phyloP scores from a whole-genome alignment of 2,797 vertebrate species.

The Halcyon smyrnensis region DNA sequence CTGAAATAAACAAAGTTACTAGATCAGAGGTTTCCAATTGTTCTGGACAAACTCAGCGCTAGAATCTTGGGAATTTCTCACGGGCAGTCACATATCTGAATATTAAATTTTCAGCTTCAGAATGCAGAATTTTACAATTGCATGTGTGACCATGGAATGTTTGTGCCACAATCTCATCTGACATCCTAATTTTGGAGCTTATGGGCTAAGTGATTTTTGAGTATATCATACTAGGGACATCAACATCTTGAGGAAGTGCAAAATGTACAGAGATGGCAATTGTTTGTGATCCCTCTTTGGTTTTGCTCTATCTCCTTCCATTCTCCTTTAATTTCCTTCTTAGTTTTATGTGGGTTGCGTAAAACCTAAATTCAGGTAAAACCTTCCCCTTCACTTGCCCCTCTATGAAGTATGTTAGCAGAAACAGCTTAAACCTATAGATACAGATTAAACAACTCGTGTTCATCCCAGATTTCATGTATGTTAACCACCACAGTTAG shows the following conservation, averaged over 20 bases:
- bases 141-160: background rate
- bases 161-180: background rate
- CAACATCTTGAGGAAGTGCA: background rate
- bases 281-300: background rate
- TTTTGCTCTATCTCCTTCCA: background rate
- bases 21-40: background rate
- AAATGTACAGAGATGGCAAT: background rate
- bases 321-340: background rate
- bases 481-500: background rate
- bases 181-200: background rate
- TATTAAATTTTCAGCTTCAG: background rate
- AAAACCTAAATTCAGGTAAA: background rate
- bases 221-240: background rate
- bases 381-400: background rate
- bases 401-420: background rate
- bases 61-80: background rate
- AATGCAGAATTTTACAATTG: background rate
- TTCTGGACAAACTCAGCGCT: background rate
- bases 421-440: conserved; percentile 3
- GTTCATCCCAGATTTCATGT: background rate
- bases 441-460: background rate
- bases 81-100: rapidly evolving
- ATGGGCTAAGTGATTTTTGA: background rate
- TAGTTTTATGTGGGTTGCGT: background rate
- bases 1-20: background rate